Conservation (phyloP, 1,140 invertebrate species). For the Anastatus disparis region DNA sequence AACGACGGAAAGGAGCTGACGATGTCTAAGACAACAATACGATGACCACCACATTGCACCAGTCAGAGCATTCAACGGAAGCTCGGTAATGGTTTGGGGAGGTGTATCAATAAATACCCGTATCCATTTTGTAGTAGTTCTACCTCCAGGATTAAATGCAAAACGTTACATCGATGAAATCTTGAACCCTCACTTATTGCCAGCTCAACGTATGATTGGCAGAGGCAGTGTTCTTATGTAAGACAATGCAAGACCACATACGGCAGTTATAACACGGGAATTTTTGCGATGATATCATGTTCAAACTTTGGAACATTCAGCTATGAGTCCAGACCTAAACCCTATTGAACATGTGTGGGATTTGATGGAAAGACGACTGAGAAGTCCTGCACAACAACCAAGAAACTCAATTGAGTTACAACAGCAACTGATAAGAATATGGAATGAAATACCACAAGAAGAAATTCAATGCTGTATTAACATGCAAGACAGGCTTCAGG, state of each 20-base stretch:
- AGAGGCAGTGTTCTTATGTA: constrained; percentile 35
- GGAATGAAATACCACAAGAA: background rate
- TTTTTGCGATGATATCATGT: constrained; percentile 47
- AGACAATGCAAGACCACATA: constrained; percentile 45
- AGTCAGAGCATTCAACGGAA: too few species aligned
- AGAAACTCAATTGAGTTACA: constrained; percentile 45
- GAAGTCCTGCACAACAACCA: too few species aligned
- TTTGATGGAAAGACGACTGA: background rate
- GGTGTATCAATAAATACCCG: background rate
- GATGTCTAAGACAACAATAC: too few species aligned
- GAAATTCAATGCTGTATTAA: background rate
- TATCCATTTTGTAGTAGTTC: constrained; percentile 13
- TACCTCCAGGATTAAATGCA: constrained; percentile 16
- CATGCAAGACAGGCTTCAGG: background rate
- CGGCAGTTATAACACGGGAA: constrained; percentile 43
- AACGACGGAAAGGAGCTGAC: too few species aligned
- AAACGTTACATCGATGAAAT: constrained; percentile 9
- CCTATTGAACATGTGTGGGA: constrained; percentile 56
- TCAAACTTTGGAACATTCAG: constrained; percentile 53
- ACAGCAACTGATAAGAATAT: background rate
- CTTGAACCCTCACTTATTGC: constrained; percentile 8
- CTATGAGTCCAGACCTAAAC: constrained; percentile 59
- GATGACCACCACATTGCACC: too few species aligned
- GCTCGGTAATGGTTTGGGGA: background rate
- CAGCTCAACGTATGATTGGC: background rate